A percentile compares a stretch with the other conserved stretches of the same genome.
Conservation (phyloP, 2,888 invertebrate species). For the Cerastoderma edule region DNA sequence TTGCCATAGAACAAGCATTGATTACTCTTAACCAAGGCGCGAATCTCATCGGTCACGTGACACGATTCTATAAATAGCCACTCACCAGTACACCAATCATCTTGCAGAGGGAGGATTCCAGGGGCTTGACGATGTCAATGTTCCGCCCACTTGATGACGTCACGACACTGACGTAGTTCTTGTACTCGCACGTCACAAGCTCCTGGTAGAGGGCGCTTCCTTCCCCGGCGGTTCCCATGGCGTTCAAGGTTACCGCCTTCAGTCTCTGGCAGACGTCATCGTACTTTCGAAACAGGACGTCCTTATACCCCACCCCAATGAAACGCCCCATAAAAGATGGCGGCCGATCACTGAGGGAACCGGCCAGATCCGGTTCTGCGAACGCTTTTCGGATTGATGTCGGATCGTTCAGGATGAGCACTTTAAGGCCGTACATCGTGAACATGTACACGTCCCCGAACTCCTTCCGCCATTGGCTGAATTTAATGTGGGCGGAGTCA, state of each 20-base stretch:
- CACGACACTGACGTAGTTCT: conserved; percentile 34
- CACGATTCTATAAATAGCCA: background rate
- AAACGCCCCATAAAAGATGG: conserved; percentile 56
- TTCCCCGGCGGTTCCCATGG: conserved; percentile 36
- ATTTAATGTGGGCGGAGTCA: conserved; percentile 51
- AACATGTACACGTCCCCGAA: conserved; percentile 51
- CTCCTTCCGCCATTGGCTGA: conserved; percentile 55
- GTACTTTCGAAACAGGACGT: conserved; percentile 54
- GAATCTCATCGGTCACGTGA: background rate
- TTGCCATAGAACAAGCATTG: too few relatives aligned
- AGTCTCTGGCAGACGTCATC: conserved; percentile 52
- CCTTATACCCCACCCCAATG: conserved; percentile 49
- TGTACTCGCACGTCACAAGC: conserved; percentile 28
- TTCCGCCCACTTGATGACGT: conserved; percentile 24
- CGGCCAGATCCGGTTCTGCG: conserved; percentile 30
- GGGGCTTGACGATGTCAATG: conserved; percentile 47
- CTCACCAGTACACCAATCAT: conserved; percentile 64
- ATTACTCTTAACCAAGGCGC: too few relatives aligned
- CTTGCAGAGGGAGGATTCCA: conserved; percentile 62
- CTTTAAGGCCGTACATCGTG: conserved; percentile 43
- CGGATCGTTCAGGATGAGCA: conserved; percentile 48
- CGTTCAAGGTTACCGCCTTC: conserved; percentile 42
- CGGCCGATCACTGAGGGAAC: conserved; percentile 47
- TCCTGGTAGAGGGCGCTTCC: conserved; percentile 32
- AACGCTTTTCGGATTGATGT: conserved; percentile 47